Percentiles rank a stretch among this genome's conserved stretches.
Evolutionary conservation across 2,113 vertebrate species (phyloP).

Genomic region (Aegotheles bennettii): DNA sequence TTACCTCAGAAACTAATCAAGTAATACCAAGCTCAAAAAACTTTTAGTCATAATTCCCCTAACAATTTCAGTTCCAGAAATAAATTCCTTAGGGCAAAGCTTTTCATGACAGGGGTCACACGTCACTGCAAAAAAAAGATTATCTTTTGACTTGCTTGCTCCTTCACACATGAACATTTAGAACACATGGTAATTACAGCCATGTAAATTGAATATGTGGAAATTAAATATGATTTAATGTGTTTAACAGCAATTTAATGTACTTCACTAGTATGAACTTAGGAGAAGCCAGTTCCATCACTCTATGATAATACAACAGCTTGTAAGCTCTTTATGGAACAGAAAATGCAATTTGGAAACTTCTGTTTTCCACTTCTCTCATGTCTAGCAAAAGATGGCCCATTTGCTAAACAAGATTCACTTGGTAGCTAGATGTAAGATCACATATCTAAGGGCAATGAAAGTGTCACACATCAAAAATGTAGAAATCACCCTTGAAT

Average conservation of each 20-base stretch:
- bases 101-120: neutral
- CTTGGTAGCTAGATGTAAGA: neutral
- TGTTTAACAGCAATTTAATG: neutral
- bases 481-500: neutral
- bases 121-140: neutral
- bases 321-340: neutral
- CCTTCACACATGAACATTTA: neutral
- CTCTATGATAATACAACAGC: neutral
- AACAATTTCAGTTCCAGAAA: neutral
- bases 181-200: neutral
- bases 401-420: neutral
- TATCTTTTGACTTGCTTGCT: neutral
- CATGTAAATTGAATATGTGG: neutral
- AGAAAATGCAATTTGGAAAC: neutral
- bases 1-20: neutral
- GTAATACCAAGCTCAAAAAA: neutral
- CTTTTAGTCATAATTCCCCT: neutral
- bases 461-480: neutral
- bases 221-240: neutral
- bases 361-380: neutral
- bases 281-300: neutral
- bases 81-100: neutral
- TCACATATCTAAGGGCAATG: neutral
- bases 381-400: neutral
- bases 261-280: neutral